Evolutionary conservation across 2,113 vertebrate genomes (phyloP).

Genomic region (cattle (Bos taurus)): DNA sequence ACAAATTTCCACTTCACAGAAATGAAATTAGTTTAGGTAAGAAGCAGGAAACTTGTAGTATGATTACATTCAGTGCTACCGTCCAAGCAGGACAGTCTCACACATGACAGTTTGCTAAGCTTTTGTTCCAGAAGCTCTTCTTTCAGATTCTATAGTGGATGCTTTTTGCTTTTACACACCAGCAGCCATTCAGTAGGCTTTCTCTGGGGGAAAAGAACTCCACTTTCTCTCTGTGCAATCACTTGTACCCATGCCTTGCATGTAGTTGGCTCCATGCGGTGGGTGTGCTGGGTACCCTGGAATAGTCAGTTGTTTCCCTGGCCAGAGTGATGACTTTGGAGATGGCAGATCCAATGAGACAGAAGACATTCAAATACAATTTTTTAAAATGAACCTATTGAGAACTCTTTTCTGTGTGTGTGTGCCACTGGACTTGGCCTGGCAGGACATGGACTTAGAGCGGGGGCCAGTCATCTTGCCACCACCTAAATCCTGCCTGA

Average conservation of each 20-base stretch:
- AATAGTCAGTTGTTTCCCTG: background rate
- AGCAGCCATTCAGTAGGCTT: background rate
- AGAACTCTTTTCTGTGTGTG: background rate
- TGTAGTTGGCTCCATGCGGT: background rate
- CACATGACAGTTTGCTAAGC: background rate
- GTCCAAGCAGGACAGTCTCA: background rate
- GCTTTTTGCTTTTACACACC: background rate
- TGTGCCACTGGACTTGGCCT: background rate
- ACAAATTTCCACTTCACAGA: background rate
- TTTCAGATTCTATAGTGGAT: background rate
- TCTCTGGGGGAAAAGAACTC: background rate
- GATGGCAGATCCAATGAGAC: background rate
- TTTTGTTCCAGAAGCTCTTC: background rate
- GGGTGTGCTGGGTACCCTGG: too few species aligned
- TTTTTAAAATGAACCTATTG: background rate
- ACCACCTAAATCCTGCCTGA: background rate
- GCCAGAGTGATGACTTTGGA: background rate
- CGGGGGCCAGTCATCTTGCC: background rate
- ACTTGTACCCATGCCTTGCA: background rate
- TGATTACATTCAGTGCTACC: background rate
- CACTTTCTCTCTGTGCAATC: background rate
- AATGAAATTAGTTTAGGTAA: background rate
- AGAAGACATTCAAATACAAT: background rate
- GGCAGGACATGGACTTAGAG: background rate
- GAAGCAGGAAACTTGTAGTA: background rate